Evolutionary conservation across 1,140 invertebrate genomes (phyloP).

Genomic region (Scaptomyza pallida): DNA sequence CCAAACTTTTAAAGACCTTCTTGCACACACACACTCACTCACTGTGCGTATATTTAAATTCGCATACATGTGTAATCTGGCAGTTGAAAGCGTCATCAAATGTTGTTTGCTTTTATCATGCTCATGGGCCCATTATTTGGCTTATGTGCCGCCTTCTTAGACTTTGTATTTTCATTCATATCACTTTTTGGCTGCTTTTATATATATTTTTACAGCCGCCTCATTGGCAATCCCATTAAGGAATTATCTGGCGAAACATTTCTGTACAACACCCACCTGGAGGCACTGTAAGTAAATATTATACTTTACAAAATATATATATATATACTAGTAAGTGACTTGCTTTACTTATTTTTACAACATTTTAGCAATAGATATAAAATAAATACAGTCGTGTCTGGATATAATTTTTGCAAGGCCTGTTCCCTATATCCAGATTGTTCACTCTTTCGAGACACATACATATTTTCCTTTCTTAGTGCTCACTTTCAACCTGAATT

Average conservation of each 20-base stretch:
- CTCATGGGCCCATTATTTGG: slow-evolving; percentile 56
- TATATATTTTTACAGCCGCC: slow-evolving; percentile 77
- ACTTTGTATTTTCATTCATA: slow-evolving; percentile 43
- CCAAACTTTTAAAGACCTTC: slow-evolving; percentile 37
- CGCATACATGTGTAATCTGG: slow-evolving; percentile 16
- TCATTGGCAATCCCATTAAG: slow-evolving; percentile 84
- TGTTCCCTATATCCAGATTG: no score
- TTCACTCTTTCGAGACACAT: no score
- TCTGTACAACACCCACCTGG: slow-evolving; percentile 83
- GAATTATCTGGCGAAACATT: slow-evolving; percentile 84
- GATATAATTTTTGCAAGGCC: no score
- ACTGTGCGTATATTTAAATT: slow-evolving; percentile 19
- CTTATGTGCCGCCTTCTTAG: slow-evolving; percentile 55
- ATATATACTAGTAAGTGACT: no score
- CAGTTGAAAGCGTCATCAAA: slow-evolving; percentile 49
- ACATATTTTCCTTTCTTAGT: no score
- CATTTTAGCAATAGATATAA: no score
- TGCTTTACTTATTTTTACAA: no score
- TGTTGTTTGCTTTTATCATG: slow-evolving; percentile 46
- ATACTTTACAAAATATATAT: slow-evolving; percentile 1
- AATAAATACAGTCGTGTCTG: no score
- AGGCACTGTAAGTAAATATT: slow-evolving; percentile 85
- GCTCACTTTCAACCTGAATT: no score
- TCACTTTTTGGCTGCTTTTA: not conserved
- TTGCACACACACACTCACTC: not conserved